Percentiles rank a stretch among this genome's conserved stretches.
Conservation (phyloP, 1,140 invertebrate genomes). For the Saccostrea cuccullata region DNA sequence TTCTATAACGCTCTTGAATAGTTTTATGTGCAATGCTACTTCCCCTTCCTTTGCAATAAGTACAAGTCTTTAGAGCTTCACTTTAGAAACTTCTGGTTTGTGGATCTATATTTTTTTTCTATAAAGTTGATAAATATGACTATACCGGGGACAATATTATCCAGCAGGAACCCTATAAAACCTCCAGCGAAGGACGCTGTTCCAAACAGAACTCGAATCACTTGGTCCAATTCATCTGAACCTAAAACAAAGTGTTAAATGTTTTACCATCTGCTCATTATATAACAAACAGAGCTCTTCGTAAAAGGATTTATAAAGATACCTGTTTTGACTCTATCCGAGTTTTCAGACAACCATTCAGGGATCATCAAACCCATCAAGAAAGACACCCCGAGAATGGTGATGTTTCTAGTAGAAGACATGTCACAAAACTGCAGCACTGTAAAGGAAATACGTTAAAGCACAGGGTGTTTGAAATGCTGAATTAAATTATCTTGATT, state of each 20-base stretch:
- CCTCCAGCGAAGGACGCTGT: conserved; percentile 93
- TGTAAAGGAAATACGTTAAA: not conserved
- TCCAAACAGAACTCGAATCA: conserved; percentile 88
- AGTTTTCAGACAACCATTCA: conserved; percentile 83
- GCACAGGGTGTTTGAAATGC: no score
- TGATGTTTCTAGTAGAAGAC: conserved; percentile 88
- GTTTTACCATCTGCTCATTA: not conserved
- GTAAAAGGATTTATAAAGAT: not conserved
- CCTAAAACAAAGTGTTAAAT: conserved; percentile 46
- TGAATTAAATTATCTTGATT: no score
- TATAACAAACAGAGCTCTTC: not conserved
- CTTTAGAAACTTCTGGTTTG: no score
- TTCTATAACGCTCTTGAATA: no score
- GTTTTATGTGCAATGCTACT: no score
- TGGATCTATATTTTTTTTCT: no score
- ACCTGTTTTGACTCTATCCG: conserved; percentile 85
- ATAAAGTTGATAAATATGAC: no score
- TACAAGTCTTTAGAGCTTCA: no score
- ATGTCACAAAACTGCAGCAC: conserved; percentile 90
- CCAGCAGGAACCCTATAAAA: conserved; percentile 87
- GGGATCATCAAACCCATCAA: conserved; percentile 89
- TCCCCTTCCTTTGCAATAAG: no score
- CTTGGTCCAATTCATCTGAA: conserved; percentile 82
- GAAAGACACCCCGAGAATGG: conserved; percentile 90
- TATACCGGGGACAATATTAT: conserved; percentile 91